Evolutionary conservation across 2,888 invertebrate genomes (phyloP).

Genomic region (Emmelina monodactyla): DNA sequence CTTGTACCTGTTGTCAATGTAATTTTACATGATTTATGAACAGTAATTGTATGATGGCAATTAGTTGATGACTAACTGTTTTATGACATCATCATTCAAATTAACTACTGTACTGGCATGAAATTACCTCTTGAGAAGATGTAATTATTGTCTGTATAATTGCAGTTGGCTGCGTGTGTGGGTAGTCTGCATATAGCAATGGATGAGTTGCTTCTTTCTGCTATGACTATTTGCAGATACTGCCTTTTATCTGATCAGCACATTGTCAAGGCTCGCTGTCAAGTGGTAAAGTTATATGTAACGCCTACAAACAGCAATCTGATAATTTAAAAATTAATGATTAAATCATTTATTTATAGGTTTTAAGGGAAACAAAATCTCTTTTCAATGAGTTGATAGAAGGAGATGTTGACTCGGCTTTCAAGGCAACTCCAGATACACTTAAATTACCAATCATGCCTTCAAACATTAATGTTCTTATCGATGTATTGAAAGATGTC

Average conservation of each 20-base stretch:
- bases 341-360: slow-evolving; percentile 34
- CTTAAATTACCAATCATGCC: slow-evolving; percentile 49
- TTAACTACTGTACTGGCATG: too few species aligned
- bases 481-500: slow-evolving; percentile 68
- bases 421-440: slow-evolving; percentile 38
- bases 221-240: slow-evolving; percentile 50
- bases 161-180: slow-evolving; percentile 41
- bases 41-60: too few species aligned
- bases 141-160: too few species aligned
- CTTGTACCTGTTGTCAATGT: neutral
- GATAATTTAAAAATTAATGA: too few species aligned
- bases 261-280: slow-evolving; percentile 60
- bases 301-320: too few species aligned
- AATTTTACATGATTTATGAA: neutral
- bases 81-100: too few species aligned
- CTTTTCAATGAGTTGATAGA: slow-evolving; percentile 46
- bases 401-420: slow-evolving; percentile 46
- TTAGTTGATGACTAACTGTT: too few species aligned
- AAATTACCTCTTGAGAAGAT: too few species aligned
- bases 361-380: slow-evolving; percentile 57
- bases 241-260: slow-evolving; percentile 44
- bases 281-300: slow-evolving; percentile 56
- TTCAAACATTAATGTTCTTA: slow-evolving; percentile 59
- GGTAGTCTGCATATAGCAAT: slow-evolving; percentile 39
- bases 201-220: slow-evolving; percentile 47